Base-by-base conservation (phyloP, 2,888 invertebrate species). In the Aspidiotus destructor region DNA sequence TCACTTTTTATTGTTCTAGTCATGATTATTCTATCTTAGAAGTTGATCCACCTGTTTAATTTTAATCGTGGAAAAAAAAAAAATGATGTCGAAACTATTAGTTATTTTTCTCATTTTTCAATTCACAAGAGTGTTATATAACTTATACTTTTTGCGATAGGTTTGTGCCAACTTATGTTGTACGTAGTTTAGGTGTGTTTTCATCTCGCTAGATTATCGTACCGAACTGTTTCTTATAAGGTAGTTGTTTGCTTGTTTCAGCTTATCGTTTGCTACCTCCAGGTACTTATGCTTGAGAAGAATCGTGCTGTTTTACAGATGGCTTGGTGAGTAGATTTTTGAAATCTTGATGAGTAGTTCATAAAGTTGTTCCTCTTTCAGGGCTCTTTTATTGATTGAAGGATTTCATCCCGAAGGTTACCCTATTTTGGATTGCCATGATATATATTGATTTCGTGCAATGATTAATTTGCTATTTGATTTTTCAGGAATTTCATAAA, bases 401-500 rank as follows among this genome's bases (percentile, higher is more conserved):
- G 5, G 28, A 28, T 28, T 28, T 28, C 28, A 3, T 28, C 28
- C 28, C 28, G 28, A 28, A 28, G 28, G 28, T 28, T 28, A 28
- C 28, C 13, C 16, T 17, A 55, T 11, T 7, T 55, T 55, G n/a
- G 2, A 55, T 11, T 5, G 28, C 28, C 55, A 5, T n/a, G 55
- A 55, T 55, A 55, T 55, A 1, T 55, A n/a, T 17, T 8, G 11
- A 11, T 63, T 63, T 11, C n/a, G 41, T 8, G 8, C 13, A 9
- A 64, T 10, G 42, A 7, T 44, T 70, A 13, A 64, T 61, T 9
- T 42, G 42, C 11, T 44, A 17, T 70, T 54, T 28, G 28, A 5
- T 28, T 63, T 75, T 77, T 8, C 75, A 85, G 85, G 85, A 98
- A 98, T 78, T 99, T 97, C 79, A 99, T 99, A 98, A 99, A 99